Conservation (phyloP, 2,113 vertebrate species). For the Nycticryphes semicollaris region DNA sequence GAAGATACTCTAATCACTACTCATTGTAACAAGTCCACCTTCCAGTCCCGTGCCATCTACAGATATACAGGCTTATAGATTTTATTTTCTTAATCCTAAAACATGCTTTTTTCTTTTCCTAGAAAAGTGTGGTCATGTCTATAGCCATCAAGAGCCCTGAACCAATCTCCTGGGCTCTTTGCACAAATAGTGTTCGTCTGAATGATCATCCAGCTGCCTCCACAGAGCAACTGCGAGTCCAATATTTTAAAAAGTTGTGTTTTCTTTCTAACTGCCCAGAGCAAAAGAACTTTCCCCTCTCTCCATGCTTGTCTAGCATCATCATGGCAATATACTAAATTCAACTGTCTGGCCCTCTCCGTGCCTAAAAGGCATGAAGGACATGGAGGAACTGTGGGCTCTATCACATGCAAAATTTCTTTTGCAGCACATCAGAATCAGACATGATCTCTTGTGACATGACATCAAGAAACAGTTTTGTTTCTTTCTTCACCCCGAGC, state of each 20-base stretch:
- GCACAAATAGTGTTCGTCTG: background rate
- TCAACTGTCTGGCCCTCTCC: background rate
- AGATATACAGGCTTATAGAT: background rate
- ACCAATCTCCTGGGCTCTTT: background rate
- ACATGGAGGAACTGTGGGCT: slow-evolving; percentile 34
- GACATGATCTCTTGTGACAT: slow-evolving; percentile 44
- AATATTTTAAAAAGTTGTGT: background rate
- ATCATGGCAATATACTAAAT: slow-evolving; percentile 7
- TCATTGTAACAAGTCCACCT: background rate
- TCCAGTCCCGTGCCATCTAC: background rate
- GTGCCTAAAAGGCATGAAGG: slow-evolving; percentile 60
- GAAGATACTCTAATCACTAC: background rate
- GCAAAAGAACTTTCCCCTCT: slow-evolving; percentile 44
- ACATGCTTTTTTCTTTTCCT: background rate
- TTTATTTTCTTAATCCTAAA: background rate
- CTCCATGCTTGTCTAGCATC: slow-evolving; percentile 33
- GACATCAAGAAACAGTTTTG: slow-evolving; percentile 56
- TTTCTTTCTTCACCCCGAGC: slow-evolving; percentile 42
- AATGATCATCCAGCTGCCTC: background rate
- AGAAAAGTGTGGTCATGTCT: background rate
- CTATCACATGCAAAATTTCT: slow-evolving; percentile 57
- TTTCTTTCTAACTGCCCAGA: slow-evolving; percentile 31
- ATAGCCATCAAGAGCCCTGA: background rate
- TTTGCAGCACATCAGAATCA: slow-evolving; percentile 22
- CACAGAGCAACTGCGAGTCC: background rate